Conservation (phyloP, 2,113 vertebrate genomes). For the Oostethus manadensis region DNA sequence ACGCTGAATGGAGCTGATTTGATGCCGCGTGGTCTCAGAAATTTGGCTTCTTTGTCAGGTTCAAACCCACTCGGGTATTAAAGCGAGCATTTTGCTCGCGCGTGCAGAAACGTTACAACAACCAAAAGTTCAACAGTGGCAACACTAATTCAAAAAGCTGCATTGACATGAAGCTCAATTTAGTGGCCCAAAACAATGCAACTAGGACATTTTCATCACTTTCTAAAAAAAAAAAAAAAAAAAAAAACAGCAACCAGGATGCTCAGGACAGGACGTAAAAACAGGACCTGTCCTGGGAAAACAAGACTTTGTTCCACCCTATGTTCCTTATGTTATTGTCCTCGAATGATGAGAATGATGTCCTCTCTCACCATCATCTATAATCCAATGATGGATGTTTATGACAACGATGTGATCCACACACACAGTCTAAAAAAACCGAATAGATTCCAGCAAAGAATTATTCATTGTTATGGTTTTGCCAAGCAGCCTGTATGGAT, state of each 20-base stretch:
- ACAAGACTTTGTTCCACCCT: too few relatives aligned
- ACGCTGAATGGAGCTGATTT: constrained; percentile 15
- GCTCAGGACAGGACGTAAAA: too few relatives aligned
- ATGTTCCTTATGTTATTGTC: not conserved
- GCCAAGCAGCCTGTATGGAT: too few relatives aligned
- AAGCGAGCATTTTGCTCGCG: not conserved
- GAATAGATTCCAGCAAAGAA: constrained; percentile 33
- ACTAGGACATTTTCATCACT: too few relatives aligned
- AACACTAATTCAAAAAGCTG: too few relatives aligned
- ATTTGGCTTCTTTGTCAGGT: constrained; percentile 27
- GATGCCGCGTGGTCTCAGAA: constrained; percentile 15
- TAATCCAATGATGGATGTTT: constrained; percentile 48
- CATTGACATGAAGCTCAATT: too few relatives aligned
- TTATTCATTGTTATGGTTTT: constrained; percentile 20
- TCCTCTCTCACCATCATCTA: constrained; percentile 31
- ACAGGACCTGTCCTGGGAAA: too few relatives aligned
- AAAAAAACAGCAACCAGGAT: too few relatives aligned
- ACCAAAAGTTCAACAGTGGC: too few relatives aligned
- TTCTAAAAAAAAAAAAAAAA: too few relatives aligned
- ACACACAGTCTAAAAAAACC: constrained; percentile 5
- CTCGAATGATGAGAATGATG: constrained; percentile 18
- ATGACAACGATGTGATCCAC: constrained; percentile 49
- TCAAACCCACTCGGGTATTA: constrained; percentile 47
- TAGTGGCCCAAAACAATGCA: too few relatives aligned
- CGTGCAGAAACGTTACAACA: not conserved